Evolutionary conservation across 2,797 vertebrate species (phyloP).

Genomic region (Otus scops): DNA sequence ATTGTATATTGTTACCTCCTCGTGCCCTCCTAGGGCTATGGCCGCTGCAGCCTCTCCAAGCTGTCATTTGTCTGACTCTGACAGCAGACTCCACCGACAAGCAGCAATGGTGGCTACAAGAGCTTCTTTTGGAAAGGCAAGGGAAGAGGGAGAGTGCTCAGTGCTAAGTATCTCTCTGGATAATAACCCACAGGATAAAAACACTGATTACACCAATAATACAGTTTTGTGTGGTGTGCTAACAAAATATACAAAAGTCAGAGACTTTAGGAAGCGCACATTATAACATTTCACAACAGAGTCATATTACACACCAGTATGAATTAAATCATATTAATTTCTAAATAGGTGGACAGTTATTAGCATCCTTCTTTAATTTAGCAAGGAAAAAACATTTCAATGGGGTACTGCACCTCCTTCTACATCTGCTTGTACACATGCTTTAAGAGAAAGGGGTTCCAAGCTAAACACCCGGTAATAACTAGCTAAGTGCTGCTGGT

Average conservation of each 20-base stretch:
- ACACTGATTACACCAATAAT: neutral
- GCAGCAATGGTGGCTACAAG: neutral
- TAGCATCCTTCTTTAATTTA: neutral
- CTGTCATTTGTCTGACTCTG: constrained; percentile 68
- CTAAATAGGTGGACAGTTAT: neutral
- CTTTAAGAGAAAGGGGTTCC: neutral
- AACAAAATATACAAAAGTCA: neutral
- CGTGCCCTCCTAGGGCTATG: constrained; percentile 71
- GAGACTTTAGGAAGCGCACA: neutral
- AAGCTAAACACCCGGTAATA: neutral
- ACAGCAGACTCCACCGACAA: constrained; percentile 31
- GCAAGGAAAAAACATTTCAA: neutral
- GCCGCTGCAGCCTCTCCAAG: constrained; percentile 61
- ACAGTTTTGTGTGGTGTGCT: neutral
- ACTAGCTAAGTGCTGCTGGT: neutral
- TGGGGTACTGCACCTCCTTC: neutral
- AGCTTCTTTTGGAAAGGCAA: neutral
- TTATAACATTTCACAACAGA: neutral
- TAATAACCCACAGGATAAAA: neutral
- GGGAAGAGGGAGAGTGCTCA: neutral
- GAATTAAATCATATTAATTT: neutral
- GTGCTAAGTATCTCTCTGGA: neutral
- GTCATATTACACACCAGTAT: neutral
- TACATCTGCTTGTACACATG: neutral
- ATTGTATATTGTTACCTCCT: constrained; percentile 74